These are phyloP conservation scores for Amphipyra berbera DNA, from an alignment of 2,888 invertebrate genomes.

Conservation along the genomic window DNA sequence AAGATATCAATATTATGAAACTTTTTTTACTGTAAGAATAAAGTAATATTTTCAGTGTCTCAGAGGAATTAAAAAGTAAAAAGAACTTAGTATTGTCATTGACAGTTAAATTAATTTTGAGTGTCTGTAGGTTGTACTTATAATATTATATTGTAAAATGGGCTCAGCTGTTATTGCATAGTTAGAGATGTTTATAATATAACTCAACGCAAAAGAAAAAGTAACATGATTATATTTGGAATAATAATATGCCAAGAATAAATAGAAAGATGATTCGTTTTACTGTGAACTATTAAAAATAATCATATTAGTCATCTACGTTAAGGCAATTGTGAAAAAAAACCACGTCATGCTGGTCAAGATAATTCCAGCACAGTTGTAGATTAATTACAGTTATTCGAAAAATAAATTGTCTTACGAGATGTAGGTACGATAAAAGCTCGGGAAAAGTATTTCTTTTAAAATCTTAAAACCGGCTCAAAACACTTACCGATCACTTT, in stretches of 20 bases:
- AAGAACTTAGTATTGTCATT: too few relatives aligned
- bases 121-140: too few relatives aligned
- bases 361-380: constrained; percentile 8
- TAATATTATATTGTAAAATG: too few relatives aligned
- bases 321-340: constrained; percentile 30
- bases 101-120: too few relatives aligned
- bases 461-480: constrained; percentile 47
- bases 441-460: constrained; percentile 15
- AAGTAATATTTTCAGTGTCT: too few relatives aligned
- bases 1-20: too few relatives aligned
- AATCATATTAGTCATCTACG: constrained; percentile 61
- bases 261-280: constrained; percentile 35
- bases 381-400: constrained; percentile 14
- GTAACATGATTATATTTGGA: neutral
- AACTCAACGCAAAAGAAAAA: neutral
- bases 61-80: too few relatives aligned
- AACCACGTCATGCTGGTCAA: constrained; percentile 33
- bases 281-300: constrained; percentile 55
- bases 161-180: too few relatives aligned
- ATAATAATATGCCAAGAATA: constrained; percentile 24
- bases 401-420: constrained; percentile 22
- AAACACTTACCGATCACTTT: constrained; percentile 63
- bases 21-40: too few relatives aligned
- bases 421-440: constrained; percentile 52
- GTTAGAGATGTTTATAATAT: too few relatives aligned